Evolutionary conservation across 2,113 vertebrate species (phyloP).

Genomic region (rat (Rattus norvegicus)): DNA sequence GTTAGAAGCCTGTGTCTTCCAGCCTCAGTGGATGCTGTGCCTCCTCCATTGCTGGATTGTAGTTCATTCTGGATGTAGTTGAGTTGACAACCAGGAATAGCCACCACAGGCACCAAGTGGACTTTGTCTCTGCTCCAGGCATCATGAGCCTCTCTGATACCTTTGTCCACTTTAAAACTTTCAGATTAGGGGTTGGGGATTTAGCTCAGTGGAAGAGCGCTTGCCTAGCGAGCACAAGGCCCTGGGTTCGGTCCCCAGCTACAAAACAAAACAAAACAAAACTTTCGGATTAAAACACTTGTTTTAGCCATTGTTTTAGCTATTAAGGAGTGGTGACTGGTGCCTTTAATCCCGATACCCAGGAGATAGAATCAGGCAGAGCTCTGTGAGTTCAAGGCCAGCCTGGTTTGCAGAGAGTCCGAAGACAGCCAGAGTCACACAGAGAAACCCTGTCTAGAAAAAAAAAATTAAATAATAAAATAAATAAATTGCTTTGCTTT

Average conservation of each 20-base stretch:
- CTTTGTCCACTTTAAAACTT: neutral
- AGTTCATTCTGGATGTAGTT: no score
- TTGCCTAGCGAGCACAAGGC: no score
- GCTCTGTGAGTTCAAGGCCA: neutral
- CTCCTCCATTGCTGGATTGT: no score
- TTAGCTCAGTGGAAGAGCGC: no score
- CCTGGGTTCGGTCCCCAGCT: no score
- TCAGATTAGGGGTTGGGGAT: no score
- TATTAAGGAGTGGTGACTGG: neutral
- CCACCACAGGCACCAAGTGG: neutral
- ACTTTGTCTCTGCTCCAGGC: neutral
- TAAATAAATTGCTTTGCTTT: neutral
- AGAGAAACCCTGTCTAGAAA: neutral
- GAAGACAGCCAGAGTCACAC: neutral
- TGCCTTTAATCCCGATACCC: neutral
- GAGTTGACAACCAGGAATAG: no score
- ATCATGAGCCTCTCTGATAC: neutral
- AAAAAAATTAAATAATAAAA: neutral
- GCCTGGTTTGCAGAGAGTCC: neutral
- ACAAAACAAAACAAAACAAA: no score
- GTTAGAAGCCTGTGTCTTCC: no score
- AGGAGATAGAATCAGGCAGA: neutral
- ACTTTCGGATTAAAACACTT: neutral
- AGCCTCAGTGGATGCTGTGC: no score
- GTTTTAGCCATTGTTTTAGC: neutral